Evolutionary conservation across 2,797 vertebrate species (phyloP).

Genomic region (Eremophila alpestris): DNA sequence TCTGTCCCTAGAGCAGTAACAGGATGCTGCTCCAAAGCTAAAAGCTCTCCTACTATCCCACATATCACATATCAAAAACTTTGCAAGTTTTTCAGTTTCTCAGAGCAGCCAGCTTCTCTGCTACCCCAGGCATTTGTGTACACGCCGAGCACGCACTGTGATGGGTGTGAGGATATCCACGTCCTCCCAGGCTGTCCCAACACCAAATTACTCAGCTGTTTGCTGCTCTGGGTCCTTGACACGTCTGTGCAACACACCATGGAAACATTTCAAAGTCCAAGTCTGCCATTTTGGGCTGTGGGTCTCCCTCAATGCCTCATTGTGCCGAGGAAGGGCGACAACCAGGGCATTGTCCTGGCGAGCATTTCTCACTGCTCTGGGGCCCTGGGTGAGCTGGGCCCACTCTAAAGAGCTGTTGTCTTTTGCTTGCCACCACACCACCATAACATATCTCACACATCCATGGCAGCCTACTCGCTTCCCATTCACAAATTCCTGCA

Average conservation of each 20-base stretch:
- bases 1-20: neutral
- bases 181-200: neutral
- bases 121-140: neutral
- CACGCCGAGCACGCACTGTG: neutral
- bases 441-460: constrained; percentile 77
- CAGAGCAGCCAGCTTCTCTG: neutral
- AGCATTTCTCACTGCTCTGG: constrained; percentile 73
- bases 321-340: constrained; percentile 63
- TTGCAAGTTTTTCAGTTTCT: neutral
- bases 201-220: neutral
- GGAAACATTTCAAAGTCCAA: constrained; percentile 38
- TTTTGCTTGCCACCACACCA: constrained; percentile 82
- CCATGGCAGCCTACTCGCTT: constrained; percentile 77
- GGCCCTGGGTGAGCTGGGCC: constrained; percentile 80
- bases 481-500: constrained; percentile 81
- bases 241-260: neutral
- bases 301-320: constrained; percentile 58
- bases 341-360: constrained; percentile 62
- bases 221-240: neutral
- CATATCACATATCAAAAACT: neutral
- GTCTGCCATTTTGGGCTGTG: constrained; percentile 47
- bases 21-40: neutral
- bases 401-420: constrained; percentile 81
- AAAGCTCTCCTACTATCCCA: neutral
- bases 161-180: neutral